These are phyloP conservation scores for Megalops atlanticus DNA, from an alignment of 2,113 vertebrate genomes.

Conservation along the genomic window DNA sequence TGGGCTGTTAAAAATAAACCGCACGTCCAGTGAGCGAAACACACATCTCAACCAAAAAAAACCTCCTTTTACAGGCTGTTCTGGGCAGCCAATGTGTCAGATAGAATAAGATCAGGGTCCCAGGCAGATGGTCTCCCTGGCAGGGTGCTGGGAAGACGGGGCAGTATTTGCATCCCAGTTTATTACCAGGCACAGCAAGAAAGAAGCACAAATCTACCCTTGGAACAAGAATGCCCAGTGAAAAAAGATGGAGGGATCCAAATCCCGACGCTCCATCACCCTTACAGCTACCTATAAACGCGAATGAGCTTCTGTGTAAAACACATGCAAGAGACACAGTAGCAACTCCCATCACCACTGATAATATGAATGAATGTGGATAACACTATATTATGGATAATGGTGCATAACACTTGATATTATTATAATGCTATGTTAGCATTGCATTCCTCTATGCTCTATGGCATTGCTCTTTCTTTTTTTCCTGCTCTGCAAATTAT, in stretches of 20 bases:
- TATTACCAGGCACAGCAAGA: slow-evolving; percentile 75
- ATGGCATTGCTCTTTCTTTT: too few species aligned
- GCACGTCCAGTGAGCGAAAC: slow-evolving; percentile 23
- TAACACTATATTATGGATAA: too few species aligned
- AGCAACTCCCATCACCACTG: too few species aligned
- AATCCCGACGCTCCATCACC: slow-evolving; percentile 51
- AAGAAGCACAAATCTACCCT: slow-evolving; percentile 53
- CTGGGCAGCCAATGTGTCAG: slow-evolving; percentile 60
- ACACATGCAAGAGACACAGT: background rate
- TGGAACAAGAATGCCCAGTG: slow-evolving; percentile 46
- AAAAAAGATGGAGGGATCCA: slow-evolving; percentile 51
- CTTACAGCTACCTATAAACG: slow-evolving; percentile 43
- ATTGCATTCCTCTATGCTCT: too few species aligned
- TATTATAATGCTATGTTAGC: too few species aligned
- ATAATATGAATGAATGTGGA: too few species aligned
- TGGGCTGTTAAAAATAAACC: slow-evolving; percentile 58
- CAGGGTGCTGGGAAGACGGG: slow-evolving; percentile 68
- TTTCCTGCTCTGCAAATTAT: too few species aligned
- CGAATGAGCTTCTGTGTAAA: slow-evolving; percentile 13
- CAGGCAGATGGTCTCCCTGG: slow-evolving; percentile 80
- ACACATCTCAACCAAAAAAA: slow-evolving; percentile 26
- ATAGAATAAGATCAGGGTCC: slow-evolving; percentile 67
- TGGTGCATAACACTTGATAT: too few species aligned
- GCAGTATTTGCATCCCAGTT: slow-evolving; percentile 64
- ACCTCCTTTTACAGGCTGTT: slow-evolving; percentile 59